phyloP scores from a whole-genome alignment of 2,113 vertebrate genomes.

The Pionites leucogaster region DNA sequence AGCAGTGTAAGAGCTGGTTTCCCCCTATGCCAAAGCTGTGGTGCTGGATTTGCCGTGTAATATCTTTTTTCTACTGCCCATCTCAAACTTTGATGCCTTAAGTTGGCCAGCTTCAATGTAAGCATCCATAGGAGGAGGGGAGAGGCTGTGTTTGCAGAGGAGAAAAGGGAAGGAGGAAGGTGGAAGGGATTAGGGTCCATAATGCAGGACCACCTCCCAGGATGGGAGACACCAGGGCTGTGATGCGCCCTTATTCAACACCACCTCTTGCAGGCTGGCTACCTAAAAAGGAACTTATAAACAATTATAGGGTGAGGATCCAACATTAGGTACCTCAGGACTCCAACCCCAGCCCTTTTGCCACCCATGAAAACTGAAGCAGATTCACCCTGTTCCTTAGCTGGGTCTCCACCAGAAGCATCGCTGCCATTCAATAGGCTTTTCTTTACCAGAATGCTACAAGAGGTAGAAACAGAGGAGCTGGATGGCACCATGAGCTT shows the following conservation, averaged over 20 bases:
- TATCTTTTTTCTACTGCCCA: background rate
- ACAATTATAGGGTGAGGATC: background rate
- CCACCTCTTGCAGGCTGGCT: no score
- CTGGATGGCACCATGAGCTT: background rate
- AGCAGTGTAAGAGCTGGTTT: background rate
- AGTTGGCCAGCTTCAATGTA: background rate
- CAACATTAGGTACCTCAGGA: background rate
- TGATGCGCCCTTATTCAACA: accelerated
- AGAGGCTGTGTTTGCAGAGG: background rate
- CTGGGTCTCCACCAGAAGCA: background rate
- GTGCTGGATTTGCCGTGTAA: accelerated
- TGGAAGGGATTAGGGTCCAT: accelerated
- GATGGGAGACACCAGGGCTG: background rate
- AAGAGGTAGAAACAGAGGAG: background rate
- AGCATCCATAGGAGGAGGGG: background rate
- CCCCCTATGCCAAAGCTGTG: background rate
- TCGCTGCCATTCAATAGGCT: background rate
- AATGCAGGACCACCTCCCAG: background rate
- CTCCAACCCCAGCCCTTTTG: background rate
- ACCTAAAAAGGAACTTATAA: background rate
- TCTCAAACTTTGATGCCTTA: background rate
- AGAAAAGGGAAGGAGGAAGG: background rate
- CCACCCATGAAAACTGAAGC: background rate
- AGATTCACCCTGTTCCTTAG: background rate
- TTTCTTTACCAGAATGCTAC: background rate